Base-by-base conservation (phyloP, 2,113 vertebrate species). In the Limnothrissa miodon region DNA sequence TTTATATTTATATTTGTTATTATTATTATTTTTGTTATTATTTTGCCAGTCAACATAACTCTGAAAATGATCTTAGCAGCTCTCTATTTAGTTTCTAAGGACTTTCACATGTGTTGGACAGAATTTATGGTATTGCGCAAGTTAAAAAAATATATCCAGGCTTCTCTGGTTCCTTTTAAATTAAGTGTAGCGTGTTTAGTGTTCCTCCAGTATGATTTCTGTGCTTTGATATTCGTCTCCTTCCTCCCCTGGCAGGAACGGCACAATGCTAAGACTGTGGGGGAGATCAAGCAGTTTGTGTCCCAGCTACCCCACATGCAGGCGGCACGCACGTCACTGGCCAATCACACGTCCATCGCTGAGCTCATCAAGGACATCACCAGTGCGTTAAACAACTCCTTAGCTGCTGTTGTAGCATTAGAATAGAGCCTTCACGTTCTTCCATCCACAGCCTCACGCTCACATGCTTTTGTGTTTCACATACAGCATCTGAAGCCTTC, bases 281-380 rank as follows among this genome's bases (percentile, higher is more conserved):
- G 98, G 0, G 98, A 99, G 92, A 99, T 99, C 70, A 99, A 99
- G 92, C 97, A 99, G 92, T 99, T 99, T 86, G 98, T 99, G 21
- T 99, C 98, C 0, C 97, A 99, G 94, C 45, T 99, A 89, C 98
- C 98, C 0, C 98, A 99, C 92, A 99, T 99, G 98, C 98, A 99
- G 90, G 98, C 98, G 0, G 98, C 97, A 0, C 92, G 97, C 19
- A 96, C 95, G 85, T 99, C 98, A 0, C 93, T 99, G 15, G 98
- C 98, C 0, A 99, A 99, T 90, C 98, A 99, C 89, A 99, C 98
- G 0, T 99, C 98, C 0, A 95, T 99, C 5, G 98, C 98, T 0
- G 98, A 99, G 85, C 94, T 99, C 53, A 96, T 99, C 91, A 99
- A 99, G 85, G 98, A 99, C 36, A 96, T 99, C 86, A 99, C 98